Conservation (phyloP, 2,888 invertebrate species). For the Drosophila neonasuta region DNA sequence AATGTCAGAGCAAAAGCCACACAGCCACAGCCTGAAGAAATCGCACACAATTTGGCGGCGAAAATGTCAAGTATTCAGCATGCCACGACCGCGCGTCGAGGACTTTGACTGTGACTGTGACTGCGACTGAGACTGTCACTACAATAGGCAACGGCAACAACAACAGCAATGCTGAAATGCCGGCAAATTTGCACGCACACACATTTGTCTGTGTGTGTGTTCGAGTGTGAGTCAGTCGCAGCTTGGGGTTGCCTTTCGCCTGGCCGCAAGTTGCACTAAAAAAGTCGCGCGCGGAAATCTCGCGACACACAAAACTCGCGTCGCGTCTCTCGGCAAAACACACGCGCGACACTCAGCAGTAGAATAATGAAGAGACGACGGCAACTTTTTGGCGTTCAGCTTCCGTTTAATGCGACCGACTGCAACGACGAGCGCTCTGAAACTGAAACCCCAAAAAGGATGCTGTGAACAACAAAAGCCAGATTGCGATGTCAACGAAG, state of each 20-base stretch:
- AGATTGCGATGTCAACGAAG: constrained; percentile 14
- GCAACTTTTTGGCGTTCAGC: constrained; percentile 6
- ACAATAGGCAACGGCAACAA: constrained; percentile 52
- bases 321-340: constrained; percentile 12
- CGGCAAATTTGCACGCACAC: constrained; percentile 50
- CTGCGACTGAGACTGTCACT: constrained; percentile 49
- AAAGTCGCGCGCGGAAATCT: constrained; percentile 48
- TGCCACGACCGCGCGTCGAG: constrained; percentile 40
- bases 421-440: constrained; percentile 72
- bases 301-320: constrained; percentile 35
- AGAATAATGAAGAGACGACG: not conserved
- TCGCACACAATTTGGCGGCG: constrained; percentile 78
- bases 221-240: constrained; percentile 23
- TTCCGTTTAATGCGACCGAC: constrained; percentile 54
- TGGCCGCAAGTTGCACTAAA: constrained; percentile 47
- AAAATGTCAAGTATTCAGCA: constrained; percentile 74
- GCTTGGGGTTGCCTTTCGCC: not conserved
- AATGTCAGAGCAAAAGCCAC: constrained; percentile 18
- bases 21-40: constrained; percentile 55
- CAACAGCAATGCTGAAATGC: constrained; percentile 34
- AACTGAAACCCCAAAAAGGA: constrained; percentile 53
- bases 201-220: not conserved
- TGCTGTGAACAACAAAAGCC: constrained; percentile 10
- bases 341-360: not conserved
- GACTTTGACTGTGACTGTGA: constrained; percentile 39